These are phyloP conservation scores for Morus bassanus DNA, from an alignment of 2,797 vertebrate species.

Conservation along the genomic window DNA sequence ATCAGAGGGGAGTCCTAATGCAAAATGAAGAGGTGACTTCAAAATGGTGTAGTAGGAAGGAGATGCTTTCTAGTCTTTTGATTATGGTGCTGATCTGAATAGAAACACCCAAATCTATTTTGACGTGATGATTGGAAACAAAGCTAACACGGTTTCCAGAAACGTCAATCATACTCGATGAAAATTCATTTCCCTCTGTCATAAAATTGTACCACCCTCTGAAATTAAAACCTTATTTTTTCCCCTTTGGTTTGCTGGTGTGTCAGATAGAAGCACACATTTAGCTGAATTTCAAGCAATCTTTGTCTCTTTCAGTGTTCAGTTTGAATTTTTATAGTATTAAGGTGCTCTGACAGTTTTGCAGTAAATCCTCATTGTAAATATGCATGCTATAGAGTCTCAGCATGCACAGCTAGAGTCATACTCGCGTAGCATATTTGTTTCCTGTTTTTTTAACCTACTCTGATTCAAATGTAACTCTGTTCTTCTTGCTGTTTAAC, in stretches of 20 bases:
- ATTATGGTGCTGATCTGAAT: neutral
- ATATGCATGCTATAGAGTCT: neutral
- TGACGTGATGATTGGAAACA: neutral
- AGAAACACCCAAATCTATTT: neutral
- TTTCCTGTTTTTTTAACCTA: neutral
- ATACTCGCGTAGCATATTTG: neutral
- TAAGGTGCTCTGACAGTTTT: neutral
- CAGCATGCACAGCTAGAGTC: neutral
- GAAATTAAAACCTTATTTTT: neutral
- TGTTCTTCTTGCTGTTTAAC: slow-evolving; percentile 2
- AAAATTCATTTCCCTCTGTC: slow-evolving; percentile 1
- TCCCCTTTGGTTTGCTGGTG: neutral
- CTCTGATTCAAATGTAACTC: neutral
- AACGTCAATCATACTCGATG: neutral
- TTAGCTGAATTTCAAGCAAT: neutral
- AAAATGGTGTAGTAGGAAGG: neutral
- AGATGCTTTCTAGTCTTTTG: neutral
- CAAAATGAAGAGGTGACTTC: neutral
- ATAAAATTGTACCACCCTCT: slow-evolving; percentile 1
- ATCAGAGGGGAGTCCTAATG: neutral
- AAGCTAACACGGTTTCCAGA: neutral
- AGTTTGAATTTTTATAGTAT: neutral
- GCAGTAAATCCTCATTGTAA: slow-evolving; percentile 28
- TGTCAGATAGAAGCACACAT: neutral
- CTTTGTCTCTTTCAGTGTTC: neutral